Evolutionary conservation across 1,140 invertebrate genomes (phyloP).

Genomic region (Episyrphus balteatus): DNA sequence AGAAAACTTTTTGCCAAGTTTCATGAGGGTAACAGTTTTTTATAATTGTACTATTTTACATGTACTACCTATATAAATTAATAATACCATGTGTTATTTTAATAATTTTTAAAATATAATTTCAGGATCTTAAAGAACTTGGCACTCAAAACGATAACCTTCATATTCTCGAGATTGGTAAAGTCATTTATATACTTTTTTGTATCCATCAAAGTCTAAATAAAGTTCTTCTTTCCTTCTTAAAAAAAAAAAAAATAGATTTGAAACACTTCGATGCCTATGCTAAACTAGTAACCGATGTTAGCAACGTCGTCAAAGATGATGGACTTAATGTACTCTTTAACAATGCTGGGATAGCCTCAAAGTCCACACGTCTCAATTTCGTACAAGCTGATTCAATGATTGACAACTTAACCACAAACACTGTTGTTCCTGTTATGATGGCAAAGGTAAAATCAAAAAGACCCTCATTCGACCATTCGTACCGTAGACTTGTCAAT

Average conservation of each 20-base stretch:
- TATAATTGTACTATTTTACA: no score
- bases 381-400: slow-evolving; percentile 60
- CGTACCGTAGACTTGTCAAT: no score
- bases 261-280: slow-evolving; percentile 51
- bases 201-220: no score
- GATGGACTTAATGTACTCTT: slow-evolving; percentile 70
- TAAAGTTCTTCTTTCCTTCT: no score
- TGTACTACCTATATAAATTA: no score
- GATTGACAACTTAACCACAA: slow-evolving; percentile 56
- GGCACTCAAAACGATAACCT: slow-evolving; percentile 47
- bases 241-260: slow-evolving; percentile 41
- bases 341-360: slow-evolving; percentile 73
- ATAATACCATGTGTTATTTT: no score
- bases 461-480: no score
- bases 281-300: slow-evolving; percentile 43
- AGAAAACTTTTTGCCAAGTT: no score
- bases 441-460: slow-evolving; percentile 55
- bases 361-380: slow-evolving; percentile 59
- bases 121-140: slow-evolving; percentile 52
- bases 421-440: slow-evolving; percentile 72
- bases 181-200: slow-evolving; percentile 7
- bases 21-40: no score
- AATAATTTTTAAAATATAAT: slow-evolving; percentile 9
- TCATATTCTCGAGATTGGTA: slow-evolving; percentile 57
- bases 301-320: slow-evolving; percentile 48